Conservation (phyloP, 2,797 vertebrate genomes). For the Threskiornis aethiopicus region DNA sequence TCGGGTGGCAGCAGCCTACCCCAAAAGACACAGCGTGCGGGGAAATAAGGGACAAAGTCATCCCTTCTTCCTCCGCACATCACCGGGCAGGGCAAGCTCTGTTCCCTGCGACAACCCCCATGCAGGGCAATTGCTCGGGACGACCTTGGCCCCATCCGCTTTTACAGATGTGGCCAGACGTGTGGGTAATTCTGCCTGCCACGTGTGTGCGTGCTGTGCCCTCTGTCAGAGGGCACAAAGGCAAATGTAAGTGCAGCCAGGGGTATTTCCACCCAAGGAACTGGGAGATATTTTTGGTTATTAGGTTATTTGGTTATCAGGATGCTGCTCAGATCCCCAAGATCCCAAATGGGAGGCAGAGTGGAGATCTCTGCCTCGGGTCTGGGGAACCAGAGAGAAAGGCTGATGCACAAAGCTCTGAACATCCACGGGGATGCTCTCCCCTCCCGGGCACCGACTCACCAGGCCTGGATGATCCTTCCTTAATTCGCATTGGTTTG, state of each 20-base stretch:
- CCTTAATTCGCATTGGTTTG: constrained; percentile 97
- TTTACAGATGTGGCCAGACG: background rate
- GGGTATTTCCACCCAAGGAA: background rate
- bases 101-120: rapidly evolving
- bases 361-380: background rate
- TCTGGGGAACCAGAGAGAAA: background rate
- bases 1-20: background rate
- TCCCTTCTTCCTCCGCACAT: background rate
- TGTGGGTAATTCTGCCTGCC: background rate
- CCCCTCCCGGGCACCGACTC: background rate
- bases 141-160: background rate
- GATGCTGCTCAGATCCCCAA: background rate
- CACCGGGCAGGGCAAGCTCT: background rate
- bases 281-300: rapidly evolving
- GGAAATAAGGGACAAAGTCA: background rate
- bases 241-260: background rate
- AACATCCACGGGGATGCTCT: rapidly evolving
- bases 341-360: constrained; percentile 49
- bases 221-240: background rate
- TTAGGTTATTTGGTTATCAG: no score
- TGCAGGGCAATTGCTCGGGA: rapidly evolving
- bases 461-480: constrained; percentile 96
- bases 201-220: rapidly evolving
- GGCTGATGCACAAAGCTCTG: rapidly evolving
- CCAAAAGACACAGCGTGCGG: rapidly evolving